A percentile compares a stretch with the other conserved stretches of the same genome.
Conservation (phyloP, 2,888 invertebrate genomes). For the Orchestes rusci region DNA sequence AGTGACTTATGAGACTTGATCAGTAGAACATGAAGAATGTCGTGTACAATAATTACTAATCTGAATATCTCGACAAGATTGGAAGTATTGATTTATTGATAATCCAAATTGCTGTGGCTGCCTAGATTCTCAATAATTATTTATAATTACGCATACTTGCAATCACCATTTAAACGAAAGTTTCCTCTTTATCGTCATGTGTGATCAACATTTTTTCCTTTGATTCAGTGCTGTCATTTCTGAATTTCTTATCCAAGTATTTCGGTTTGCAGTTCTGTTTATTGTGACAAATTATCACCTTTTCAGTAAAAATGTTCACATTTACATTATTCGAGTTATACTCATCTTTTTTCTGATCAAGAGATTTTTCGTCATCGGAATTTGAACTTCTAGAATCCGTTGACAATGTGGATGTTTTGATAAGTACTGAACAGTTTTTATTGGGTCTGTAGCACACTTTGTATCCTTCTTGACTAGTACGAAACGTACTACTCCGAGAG, state of each 20-base stretch:
- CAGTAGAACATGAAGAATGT: too few relatives aligned
- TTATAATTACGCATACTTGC: too few relatives aligned
- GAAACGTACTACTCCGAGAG: conserved; percentile 40
- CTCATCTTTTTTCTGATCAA: conserved; percentile 16
- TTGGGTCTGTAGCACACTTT: conserved; percentile 37
- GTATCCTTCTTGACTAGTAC: conserved; percentile 38
- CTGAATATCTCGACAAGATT: too few relatives aligned
- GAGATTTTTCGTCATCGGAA: conserved; percentile 27
- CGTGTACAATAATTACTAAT: too few relatives aligned
- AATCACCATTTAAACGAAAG: conserved; percentile 29
- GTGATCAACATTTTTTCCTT: conserved; percentile 26
- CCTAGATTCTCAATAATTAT: too few relatives aligned
- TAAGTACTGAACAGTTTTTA: conserved; percentile 36
- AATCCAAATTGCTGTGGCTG: too few relatives aligned
- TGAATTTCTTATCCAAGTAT: conserved; percentile 24
- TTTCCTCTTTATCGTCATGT: conserved; percentile 31
- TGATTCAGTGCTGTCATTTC: conserved; percentile 11
- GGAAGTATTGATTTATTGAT: too few relatives aligned
- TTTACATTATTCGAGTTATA: conserved; percentile 23
- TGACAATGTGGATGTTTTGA: conserved; percentile 38
- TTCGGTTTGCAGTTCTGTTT: conserved; percentile 17
- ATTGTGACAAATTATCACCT: conserved; percentile 29
- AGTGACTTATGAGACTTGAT: too few relatives aligned
- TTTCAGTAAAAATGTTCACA: conserved; percentile 32
- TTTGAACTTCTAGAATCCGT: conserved; percentile 53